phyloP scores from a whole-genome alignment of 2,888 invertebrate species.

The Papilio elwesi region DNA sequence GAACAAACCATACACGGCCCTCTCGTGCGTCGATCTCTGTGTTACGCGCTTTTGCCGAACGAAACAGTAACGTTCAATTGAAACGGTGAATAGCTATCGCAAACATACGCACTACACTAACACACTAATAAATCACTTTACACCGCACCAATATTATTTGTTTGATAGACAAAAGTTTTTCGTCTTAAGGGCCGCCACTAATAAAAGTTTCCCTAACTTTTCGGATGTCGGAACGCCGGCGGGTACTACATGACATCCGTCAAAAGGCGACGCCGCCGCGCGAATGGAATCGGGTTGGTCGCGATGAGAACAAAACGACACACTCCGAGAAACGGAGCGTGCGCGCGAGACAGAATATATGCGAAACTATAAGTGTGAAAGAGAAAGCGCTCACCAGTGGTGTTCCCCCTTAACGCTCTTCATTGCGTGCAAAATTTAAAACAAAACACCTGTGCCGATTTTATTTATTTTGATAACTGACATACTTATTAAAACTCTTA shows the following conservation, averaged over 20 bases:
- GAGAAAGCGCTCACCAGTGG: constrained; percentile 58
- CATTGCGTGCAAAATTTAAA: constrained; percentile 42
- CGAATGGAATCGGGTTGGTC: constrained; percentile 55
- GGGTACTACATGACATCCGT: constrained; percentile 60
- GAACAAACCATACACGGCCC: constrained; percentile 78
- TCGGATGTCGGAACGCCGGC: constrained; percentile 64
- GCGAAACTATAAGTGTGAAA: constrained; percentile 48
- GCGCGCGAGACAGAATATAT: constrained; percentile 57
- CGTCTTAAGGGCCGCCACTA: constrained; percentile 61
- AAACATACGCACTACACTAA: constrained; percentile 55
- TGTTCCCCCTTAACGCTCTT: constrained; percentile 39
- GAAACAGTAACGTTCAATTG: constrained; percentile 80
- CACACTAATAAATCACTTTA: constrained; percentile 62
- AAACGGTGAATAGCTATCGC: constrained; percentile 76
- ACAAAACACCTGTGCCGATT: constrained; percentile 41
- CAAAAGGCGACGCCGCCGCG: constrained; percentile 69
- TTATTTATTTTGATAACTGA: constrained; percentile 27
- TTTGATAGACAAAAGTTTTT: constrained; percentile 56
- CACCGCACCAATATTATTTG: constrained; percentile 69
- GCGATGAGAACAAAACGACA: constrained; percentile 62
- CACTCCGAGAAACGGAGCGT: constrained; percentile 61
- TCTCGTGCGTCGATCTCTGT: constrained; percentile 70
- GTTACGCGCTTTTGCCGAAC: constrained; percentile 76
- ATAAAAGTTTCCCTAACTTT: constrained; percentile 77
- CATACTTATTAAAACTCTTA: constrained; percentile 30